Conservation (phyloP, 1,140 invertebrate genomes). For the Papilio aristodemus region DNA sequence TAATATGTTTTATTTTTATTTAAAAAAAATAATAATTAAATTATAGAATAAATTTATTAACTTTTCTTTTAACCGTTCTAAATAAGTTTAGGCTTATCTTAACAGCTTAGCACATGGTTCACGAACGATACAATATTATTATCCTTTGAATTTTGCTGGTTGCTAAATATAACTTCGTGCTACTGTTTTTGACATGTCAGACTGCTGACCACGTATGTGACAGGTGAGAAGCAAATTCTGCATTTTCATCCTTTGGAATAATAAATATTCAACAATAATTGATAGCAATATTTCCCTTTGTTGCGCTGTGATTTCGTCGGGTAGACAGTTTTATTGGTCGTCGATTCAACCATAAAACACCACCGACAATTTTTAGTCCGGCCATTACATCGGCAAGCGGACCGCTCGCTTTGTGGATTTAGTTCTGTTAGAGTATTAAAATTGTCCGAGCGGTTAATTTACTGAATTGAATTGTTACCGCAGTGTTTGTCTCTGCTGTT, state of each 20-base stretch:
- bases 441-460: slow-evolving; percentile 30
- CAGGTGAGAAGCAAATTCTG: not conserved
- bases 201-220: not conserved
- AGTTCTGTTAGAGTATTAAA: slow-evolving; percentile 31
- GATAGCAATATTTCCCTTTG: slow-evolving; percentile 52
- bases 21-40: no score
- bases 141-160: no score
- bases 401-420: slow-evolving; percentile 28
- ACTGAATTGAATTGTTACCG: slow-evolving; percentile 32
- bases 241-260: slow-evolving; percentile 41
- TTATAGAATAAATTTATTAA: no score
- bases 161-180: no score
- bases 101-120: no score
- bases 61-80: no score
- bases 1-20: no score
- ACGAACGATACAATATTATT: no score
- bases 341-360: slow-evolving; percentile 30
- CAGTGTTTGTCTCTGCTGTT: not conserved
- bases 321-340: slow-evolving; percentile 32
- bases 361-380: slow-evolving; percentile 29
- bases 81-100: no score
- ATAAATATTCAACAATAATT: slow-evolving; percentile 52
- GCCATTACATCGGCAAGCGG: slow-evolving; percentile 23
- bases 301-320: slow-evolving; percentile 32
- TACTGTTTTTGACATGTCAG: not conserved